Evolutionary conservation across 2,113 vertebrate species (phyloP).

Genomic region (Asarcornis scutulata): DNA sequence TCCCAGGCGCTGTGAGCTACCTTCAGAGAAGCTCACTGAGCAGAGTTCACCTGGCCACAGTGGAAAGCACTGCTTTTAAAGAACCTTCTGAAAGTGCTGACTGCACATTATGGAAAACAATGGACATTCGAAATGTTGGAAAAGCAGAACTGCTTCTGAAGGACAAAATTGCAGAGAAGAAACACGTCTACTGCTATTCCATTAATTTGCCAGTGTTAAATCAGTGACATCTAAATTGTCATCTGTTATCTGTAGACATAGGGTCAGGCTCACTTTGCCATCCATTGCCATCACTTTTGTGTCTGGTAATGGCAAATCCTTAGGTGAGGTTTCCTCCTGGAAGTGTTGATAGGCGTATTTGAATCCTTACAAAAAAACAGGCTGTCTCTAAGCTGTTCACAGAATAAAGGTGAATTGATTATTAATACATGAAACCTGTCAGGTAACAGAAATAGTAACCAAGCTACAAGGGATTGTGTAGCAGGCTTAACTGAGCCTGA

Average conservation of each 20-base stretch:
- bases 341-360: neutral
- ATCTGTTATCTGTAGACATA: neutral
- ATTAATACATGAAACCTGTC: neutral
- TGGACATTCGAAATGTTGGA: neutral
- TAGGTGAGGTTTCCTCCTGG: neutral
- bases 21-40: neutral
- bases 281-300: neutral
- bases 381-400: neutral
- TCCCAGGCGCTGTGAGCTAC: too few relatives aligned
- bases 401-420: neutral
- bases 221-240: neutral
- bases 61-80: neutral
- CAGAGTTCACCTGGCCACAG: neutral
- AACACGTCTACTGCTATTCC: neutral
- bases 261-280: neutral
- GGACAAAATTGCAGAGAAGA: neutral
- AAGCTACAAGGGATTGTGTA: neutral
- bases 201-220: neutral
- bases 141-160: neutral
- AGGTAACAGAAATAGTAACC: neutral
- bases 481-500: neutral
- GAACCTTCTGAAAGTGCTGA: neutral
- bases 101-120: neutral
- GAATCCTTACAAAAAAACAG: neutral
- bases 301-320: neutral